Evolutionary conservation across 2,888 invertebrate genomes (phyloP), one percentile per base, ranked within the genome.

Genomic region (Phengaris alcon): DNA sequence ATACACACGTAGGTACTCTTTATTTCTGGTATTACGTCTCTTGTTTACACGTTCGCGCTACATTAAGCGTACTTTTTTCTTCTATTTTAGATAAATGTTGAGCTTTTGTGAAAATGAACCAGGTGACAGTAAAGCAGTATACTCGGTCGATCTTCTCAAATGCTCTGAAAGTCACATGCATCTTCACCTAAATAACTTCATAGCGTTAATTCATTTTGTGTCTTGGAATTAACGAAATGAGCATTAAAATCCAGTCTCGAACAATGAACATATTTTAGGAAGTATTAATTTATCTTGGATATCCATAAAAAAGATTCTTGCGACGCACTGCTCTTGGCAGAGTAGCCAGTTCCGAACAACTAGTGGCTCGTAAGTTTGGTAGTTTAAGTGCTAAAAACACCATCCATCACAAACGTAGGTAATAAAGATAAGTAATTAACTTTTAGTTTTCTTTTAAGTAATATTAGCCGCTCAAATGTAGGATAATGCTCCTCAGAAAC

Each of bases 341-440:
- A 73, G 76, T 76, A 77, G 75, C 57, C 70, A 69, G 75, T 78
- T 79, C 77, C 75, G 76, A 76, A 79, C 76, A 76, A 75, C 76
- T 74, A 77, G 74, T 75, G 77, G 77, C 75, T 76, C 79, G 77
- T 77, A 78, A 77, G 76, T 78, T 76, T 75, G 76, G 68, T 78
- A 78, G 76, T 77, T 79, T 77, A 75, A 78, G 76, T 75, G 73
- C 77, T 79, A 77, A 78, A 75, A 77, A 77, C 76, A 78, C 75
- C 78, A 79, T 80, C 75, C 76, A 77, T 78, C 77, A 73, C 64
- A 74, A 77, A 68, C 70, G 79, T 76, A 35, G 35, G 35, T 35
- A 77, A 80, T 80, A 79, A 79, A 79, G 77, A 79, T 79, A 80
- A 80, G 78, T 79, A 78, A 78, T 79, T 77, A 77, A 78, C 78